Percentiles rank a stretch among this genome's conserved stretches.
Conservation (phyloP, 2,888 invertebrate genomes). For the Chymomyza procnemis region DNA sequence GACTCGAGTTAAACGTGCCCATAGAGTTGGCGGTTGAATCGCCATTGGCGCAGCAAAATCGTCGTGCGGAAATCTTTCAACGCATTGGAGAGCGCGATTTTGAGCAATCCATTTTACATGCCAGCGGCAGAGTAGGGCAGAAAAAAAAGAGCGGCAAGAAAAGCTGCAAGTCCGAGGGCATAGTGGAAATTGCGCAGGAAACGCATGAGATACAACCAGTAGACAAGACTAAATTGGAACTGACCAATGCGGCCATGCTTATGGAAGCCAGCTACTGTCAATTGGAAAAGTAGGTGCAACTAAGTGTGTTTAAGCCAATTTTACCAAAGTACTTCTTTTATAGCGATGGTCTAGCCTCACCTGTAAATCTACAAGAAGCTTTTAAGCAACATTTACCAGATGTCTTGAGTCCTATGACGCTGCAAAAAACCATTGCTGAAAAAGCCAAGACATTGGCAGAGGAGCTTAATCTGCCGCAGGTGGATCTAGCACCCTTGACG, state of each 20-base stretch:
- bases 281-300: slow-evolving; percentile 54
- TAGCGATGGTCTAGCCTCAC: slow-evolving; percentile 55
- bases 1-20: slow-evolving; percentile 79
- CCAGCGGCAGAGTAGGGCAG: slow-evolving; percentile 79
- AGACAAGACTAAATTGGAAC: slow-evolving; percentile 8
- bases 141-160: slow-evolving; percentile 47
- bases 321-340: not conserved
- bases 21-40: slow-evolving; percentile 76
- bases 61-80: slow-evolving; percentile 83
- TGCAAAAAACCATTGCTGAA: slow-evolving; percentile 85
- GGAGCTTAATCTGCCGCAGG: slow-evolving; percentile 67
- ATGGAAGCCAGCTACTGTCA: slow-evolving; percentile 80
- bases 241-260: slow-evolving; percentile 76
- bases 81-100: slow-evolving; percentile 86
- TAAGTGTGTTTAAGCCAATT: not conserved
- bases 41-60: slow-evolving; percentile 73
- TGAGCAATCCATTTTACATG: slow-evolving; percentile 85
- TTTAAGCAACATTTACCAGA: slow-evolving; percentile 79
- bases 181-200: slow-evolving; percentile 77
- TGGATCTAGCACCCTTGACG: slow-evolving; percentile 64
- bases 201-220: slow-evolving; percentile 36
- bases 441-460: slow-evolving; percentile 83
- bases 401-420: slow-evolving; percentile 82
- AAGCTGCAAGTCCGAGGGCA: slow-evolving; percentile 47
- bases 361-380: slow-evolving; percentile 55